Evolutionary conservation across 2,113 vertebrate species (phyloP).

Genomic region (Scytalopus superciliaris): DNA sequence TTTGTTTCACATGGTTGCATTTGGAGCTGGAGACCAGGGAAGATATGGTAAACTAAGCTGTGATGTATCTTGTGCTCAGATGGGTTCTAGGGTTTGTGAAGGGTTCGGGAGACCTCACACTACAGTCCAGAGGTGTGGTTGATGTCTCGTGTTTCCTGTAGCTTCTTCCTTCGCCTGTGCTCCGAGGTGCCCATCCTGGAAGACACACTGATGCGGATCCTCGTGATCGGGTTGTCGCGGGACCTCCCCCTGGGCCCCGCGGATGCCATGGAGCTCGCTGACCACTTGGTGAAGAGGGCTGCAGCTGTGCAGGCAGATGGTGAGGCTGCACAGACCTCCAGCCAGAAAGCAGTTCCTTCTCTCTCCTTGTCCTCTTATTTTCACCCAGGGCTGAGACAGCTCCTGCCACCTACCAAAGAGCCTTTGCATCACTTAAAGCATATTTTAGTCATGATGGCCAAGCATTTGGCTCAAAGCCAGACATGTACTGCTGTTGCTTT

Average conservation of each 20-base stretch:
- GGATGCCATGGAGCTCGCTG: conserved; percentile 95
- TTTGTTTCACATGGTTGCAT: background rate
- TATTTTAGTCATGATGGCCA: background rate
- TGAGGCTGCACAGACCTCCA: conserved; percentile 32
- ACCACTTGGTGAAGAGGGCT: conserved; percentile 95
- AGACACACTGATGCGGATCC: conserved; percentile 94
- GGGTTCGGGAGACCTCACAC: background rate
- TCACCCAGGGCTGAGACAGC: background rate
- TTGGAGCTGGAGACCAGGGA: background rate
- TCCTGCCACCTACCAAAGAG: background rate
- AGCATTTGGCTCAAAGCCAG: background rate
- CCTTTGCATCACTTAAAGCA: background rate
- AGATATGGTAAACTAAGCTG: background rate
- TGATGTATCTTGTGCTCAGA: background rate
- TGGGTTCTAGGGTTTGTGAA: background rate
- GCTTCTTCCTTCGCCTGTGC: conserved; percentile 97
- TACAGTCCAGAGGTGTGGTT: background rate
- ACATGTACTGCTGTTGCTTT: background rate
- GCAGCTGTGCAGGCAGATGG: conserved; percentile 93
- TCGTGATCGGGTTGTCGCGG: conserved; percentile 92
- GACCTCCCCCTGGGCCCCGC: conserved; percentile 94
- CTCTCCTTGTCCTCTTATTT: background rate
- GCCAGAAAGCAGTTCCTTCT: background rate
- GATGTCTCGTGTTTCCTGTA: conserved; percentile 17
- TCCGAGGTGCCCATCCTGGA: conserved; percentile 96